These are phyloP conservation scores for Diprion similis DNA, from an alignment of 1,140 invertebrate species.

Conservation along the genomic window DNA sequence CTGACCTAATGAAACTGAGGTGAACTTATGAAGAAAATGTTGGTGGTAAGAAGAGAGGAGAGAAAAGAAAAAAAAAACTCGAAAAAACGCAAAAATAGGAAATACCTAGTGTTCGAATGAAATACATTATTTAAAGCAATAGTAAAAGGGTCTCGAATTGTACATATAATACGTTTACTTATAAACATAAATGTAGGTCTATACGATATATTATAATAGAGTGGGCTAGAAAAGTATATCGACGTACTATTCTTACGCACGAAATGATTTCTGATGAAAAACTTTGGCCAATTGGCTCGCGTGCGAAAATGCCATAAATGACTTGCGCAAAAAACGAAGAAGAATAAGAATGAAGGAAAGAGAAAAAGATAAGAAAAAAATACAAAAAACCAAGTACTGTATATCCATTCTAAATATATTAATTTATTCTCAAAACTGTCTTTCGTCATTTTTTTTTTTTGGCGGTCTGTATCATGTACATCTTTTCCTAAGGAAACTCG, in stretches of 20 bases:
- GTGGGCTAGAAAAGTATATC: slow-evolving; percentile 5
- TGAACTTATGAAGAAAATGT: too few species aligned
- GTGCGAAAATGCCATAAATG: not conserved
- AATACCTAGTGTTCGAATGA: not conserved
- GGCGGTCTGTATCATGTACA: not conserved
- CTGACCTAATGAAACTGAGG: too few species aligned
- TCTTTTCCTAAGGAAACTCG: slow-evolving; percentile 13
- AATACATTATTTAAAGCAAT: slow-evolving; percentile 26
- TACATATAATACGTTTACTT: not conserved
- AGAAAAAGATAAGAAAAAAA: slow-evolving; percentile 18
- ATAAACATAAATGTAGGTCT: slow-evolving; percentile 1
- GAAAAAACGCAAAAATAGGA: not conserved
- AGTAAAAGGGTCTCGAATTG: slow-evolving; percentile 13
- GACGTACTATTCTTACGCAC: not conserved
- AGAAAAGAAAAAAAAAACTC: not conserved
- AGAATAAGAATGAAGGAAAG: slow-evolving; percentile 17
- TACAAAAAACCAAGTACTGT: slow-evolving; percentile 51
- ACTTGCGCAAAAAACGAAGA: slow-evolving; percentile 12
- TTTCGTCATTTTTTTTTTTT: not conserved
- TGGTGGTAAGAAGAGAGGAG: too few species aligned
- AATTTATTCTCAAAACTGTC: slow-evolving; percentile 60
- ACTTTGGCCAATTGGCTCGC: not conserved
- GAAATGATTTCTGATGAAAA: not conserved
- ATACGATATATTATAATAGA: not conserved
- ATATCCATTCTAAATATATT: slow-evolving; percentile 64